Evolutionary conservation across 2,888 invertebrate genomes (phyloP), one percentile per base, ranked within the genome.

Genomic region (Buathra laborator): DNA sequence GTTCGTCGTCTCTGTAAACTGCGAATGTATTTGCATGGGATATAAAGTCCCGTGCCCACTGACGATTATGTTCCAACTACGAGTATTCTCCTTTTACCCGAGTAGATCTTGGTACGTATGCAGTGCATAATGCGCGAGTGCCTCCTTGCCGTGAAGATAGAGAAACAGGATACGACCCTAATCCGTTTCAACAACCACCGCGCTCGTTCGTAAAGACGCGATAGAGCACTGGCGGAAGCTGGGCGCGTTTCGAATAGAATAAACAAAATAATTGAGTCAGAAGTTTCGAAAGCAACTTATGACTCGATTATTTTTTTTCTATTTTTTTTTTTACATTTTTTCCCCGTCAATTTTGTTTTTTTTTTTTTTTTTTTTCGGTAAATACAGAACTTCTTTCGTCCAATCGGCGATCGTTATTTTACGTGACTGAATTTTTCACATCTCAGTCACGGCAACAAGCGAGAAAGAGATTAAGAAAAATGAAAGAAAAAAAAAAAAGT

Each of bases 131-230:
- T 59, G 37, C 32, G 46, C 37, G 24, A n/a, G 14, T 78, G 74
- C 78, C 72, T 76, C 71, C 59, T 37, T 29, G 44, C 66, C 59
- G 76, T 44, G 74, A 64, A 29, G 48, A 14, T 46, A 62, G 62
- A 62, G 48, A 67, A 79, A 67, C 80, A 56, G 66, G 76, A 76
- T 80, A 72, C 75, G 76, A 81, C 59, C 74, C 81, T 81, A 75
- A 75, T 75, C 51, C 53, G 66, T 59, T 76, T 66, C 43, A 79
- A 70, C 53, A 12, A 64, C 48, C 37, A 46, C 46, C 24, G 44
- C 9, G n/a, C 24, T 29, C 9, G 24, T 12, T 24, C 9, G 24
- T 24, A 62, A 62, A 12, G 59, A 3, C 43, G 44, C 66, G 19
- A 14, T 43, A 10, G 14, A 59, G 51, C 53, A 16, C 70, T 19